Base-by-base conservation (phyloP, 2,113 vertebrate species). In the Thalassoma bifasciatum region DNA sequence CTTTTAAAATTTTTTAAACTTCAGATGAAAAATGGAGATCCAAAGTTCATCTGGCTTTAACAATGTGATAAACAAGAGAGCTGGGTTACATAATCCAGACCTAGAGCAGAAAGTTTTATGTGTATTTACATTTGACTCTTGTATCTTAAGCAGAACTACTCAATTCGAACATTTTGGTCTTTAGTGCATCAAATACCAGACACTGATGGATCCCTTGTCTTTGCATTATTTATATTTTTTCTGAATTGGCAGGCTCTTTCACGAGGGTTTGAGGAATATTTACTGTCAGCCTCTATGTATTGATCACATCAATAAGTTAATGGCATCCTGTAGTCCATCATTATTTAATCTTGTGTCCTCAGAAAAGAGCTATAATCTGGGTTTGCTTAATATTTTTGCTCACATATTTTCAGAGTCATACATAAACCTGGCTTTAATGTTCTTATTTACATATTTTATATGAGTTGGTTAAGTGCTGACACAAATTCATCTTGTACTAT, bases 241-340 rank as follows among this genome's bases (percentile, higher is more conserved):
- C 57, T 83, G 64, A 83, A 72, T 82, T 84, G 61, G 72, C 66
- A 74, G 66, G 24, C 67, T 71, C 85, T 84, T 86, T 81, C 73
- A 86, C 86, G 78, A 86, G 83, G 80, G 87, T 92, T 90, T 90
- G 69, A 84, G 83, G 79, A 88, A 90, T 90, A 90, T 76, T 88
- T 88, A 88, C 82, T 73, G 70, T 80, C 74, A 76, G 71, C 61
- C 66, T 74, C 77, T 79, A 52, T 57, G n/a, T 83, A 91, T 90
- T 14, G 82, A 92, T 90, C 79, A 34, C 60, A 67, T 86, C 77
- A 83, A 66, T 82, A 86, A 73, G 61, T 80, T 70, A 84, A 78
- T 57, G 50, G 17, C 16, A 64, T 66, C 67, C 38, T 82, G 63
- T 46, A 65, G 59, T 61, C 62, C 37, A 21, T 77, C 38, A 40